These are phyloP conservation scores for Protonibea diacanthus DNA, from an alignment of 2,797 vertebrate genomes.

Conservation along the genomic window DNA sequence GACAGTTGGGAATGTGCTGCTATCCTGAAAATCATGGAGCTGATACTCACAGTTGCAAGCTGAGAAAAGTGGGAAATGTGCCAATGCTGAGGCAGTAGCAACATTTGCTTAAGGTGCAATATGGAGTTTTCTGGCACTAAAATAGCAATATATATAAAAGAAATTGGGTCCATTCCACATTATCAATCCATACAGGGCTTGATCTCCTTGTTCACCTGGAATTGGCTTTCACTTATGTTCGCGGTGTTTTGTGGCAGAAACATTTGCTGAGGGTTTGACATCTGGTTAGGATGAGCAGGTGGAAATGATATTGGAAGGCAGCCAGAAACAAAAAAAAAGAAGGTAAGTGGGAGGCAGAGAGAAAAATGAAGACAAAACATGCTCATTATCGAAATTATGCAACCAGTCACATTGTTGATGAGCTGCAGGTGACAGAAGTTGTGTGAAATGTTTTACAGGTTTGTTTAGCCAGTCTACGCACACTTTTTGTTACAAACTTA, in stretches of 20 bases:
- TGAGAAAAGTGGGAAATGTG: conserved; percentile 32
- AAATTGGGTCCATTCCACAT: conserved; percentile 48
- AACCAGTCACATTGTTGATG: conserved; percentile 5
- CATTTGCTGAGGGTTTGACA: conserved; percentile 55
- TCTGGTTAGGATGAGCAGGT: conserved; percentile 55
- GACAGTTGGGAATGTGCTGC: conserved; percentile 4
- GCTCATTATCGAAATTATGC: conserved; percentile 41
- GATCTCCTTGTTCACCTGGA: conserved; percentile 56
- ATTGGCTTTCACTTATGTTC: conserved; percentile 31
- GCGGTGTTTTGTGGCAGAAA: conserved; percentile 33
- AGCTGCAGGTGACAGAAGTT: conserved; percentile 40
- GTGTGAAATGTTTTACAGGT: conserved; percentile 11
- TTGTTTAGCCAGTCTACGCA: conserved; percentile 9
- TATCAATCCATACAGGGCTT: conserved; percentile 38
- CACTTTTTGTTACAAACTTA: conserved; percentile 5
- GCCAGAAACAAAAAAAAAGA: conserved; percentile 36
- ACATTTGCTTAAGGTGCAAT: conserved; percentile 47
- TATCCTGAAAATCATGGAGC: conserved; percentile 38
- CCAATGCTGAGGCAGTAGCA: conserved; percentile 44
- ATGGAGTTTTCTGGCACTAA: conserved; percentile 44
- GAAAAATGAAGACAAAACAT: conserved; percentile 44
- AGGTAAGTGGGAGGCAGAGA: conserved; percentile 31
- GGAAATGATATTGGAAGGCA: conserved; percentile 45
- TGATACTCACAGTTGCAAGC: conserved; percentile 2
- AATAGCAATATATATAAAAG: conserved; percentile 22